Evolutionary conservation across 2,113 vertebrate genomes (phyloP), one percentile per base, ranked within the genome.

Genomic region (Scatophagus argus): DNA sequence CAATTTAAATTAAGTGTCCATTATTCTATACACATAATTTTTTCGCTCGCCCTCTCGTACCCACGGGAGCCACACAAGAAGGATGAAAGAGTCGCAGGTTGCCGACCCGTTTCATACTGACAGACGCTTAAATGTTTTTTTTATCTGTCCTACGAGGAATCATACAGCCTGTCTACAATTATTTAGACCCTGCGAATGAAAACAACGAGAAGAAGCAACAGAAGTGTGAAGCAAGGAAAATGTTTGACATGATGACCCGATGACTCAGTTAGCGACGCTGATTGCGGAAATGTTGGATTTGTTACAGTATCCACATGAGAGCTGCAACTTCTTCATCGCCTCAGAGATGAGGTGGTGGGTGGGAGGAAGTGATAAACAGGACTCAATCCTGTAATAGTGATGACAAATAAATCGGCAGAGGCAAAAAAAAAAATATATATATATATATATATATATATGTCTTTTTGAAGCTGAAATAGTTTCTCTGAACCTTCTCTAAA

Each of bases 221-320:
- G 27, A 31, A 64, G 74, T 56, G 69, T 82, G 69, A 83, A 64
- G 27, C 51, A 21, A 17, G 59, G 47, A 72, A 61, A 74, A 76
- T 55, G 34, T 78, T 63, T 66, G 71, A 87, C 51, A 62, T 49
- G 71, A 75, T 73, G 82, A 87, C 67, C 82, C 49, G 75, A 75
- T 78, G 86, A 84, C 74, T 87, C 76, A 72, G 34, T 59, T 36
- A 34, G 55, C 14, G 3, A 68, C 23, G 29, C 63, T 0, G 54
- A 68, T n/a, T 79, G 59, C 66, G 29, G 65, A 77, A 79, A 60
- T 49, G 51, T 62, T 76, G 62, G 70, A 72, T 79, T 64, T 63
- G 66, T 71, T 60, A 63, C 70, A 66, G 23, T 60, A 60, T 75
- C 79, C 76, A 23, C 58, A 55, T 31, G 77, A 81, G 56, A 54